Percentiles rank a stretch among this genome's conserved stretches.
These are phyloP conservation scores for Monopterus albus DNA, from an alignment of 2,113 vertebrate genomes.

Conservation along the genomic window DNA sequence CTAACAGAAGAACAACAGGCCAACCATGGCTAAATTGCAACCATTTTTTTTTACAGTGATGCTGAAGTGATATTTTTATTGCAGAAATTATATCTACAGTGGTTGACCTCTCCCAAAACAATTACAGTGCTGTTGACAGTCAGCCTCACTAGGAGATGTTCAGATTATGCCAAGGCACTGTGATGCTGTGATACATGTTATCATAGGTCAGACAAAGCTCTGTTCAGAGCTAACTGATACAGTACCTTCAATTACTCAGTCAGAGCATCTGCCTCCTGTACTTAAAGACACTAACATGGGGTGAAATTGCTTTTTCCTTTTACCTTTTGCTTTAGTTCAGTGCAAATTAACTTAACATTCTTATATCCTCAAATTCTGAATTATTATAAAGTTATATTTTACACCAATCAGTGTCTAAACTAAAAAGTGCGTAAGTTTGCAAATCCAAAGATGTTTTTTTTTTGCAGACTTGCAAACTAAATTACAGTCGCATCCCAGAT, in stretches of 20 bases:
- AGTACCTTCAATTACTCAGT: constrained; percentile 50
- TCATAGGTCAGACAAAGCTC: constrained; percentile 39
- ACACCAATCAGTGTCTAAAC: not conserved
- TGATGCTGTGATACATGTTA: constrained; percentile 22
- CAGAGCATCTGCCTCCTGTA: constrained; percentile 21
- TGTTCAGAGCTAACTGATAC: constrained; percentile 10
- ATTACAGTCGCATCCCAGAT: not conserved
- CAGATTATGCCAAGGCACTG: too few species aligned
- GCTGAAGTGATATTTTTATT: constrained; percentile 34
- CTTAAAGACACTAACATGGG: not conserved
- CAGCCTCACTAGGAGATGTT: constrained; percentile 17
- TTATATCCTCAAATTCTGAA: not conserved
- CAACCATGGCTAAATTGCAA: not conserved
- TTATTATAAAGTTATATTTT: not conserved
- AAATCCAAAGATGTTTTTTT: too few species aligned
- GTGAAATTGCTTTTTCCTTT: not conserved
- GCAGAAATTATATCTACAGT: constrained; percentile 32
- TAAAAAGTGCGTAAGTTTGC: not conserved
- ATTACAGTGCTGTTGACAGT: constrained; percentile 47
- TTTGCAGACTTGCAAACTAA: too few species aligned
- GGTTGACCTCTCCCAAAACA: constrained; percentile 47
- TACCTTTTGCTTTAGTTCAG: too few species aligned
- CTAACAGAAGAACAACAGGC: constrained; percentile 1
- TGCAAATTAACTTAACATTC: not conserved
- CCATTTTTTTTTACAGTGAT: not conserved